These are phyloP conservation scores for Lycia hirtaria DNA, from an alignment of 2,888 invertebrate species.

Conservation along the genomic window DNA sequence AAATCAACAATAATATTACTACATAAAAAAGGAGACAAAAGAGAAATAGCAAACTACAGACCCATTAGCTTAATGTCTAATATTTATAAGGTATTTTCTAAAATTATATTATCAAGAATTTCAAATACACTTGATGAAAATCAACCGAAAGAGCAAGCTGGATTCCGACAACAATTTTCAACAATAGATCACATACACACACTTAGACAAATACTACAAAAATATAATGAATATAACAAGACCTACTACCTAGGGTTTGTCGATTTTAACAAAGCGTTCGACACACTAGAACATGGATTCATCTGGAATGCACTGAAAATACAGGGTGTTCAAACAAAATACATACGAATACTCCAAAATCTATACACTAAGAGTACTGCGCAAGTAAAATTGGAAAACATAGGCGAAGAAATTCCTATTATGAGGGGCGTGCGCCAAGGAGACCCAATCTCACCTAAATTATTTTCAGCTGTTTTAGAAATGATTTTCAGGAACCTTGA, in stretches of 20 bases:
- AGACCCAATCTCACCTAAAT: not conserved
- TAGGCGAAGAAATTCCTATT: not conserved
- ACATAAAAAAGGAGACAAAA: not conserved
- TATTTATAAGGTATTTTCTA: not conserved
- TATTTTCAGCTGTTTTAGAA: not conserved
- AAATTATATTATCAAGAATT: not conserved
- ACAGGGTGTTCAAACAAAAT: not conserved
- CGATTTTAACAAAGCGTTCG: not conserved
- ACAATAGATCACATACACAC: not conserved
- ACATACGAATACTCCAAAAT: not conserved
- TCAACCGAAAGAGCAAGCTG: not conserved
- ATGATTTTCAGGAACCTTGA: not conserved
- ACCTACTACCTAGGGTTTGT: not conserved
- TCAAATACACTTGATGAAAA: too few species aligned
- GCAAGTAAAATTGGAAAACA: not conserved
- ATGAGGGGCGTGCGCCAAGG: not conserved
- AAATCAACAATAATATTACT: too few species aligned
- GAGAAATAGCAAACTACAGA: not conserved
- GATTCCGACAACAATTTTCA: not conserved
- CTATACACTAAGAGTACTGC: not conserved
- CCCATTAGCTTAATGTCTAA: not conserved
- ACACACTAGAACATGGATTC: not conserved
- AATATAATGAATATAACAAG: not conserved
- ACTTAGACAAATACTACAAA: not conserved
- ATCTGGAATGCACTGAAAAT: not conserved